Base-by-base conservation (phyloP, 2,888 invertebrate genomes). In the Chrysopilus asiliformis region DNA sequence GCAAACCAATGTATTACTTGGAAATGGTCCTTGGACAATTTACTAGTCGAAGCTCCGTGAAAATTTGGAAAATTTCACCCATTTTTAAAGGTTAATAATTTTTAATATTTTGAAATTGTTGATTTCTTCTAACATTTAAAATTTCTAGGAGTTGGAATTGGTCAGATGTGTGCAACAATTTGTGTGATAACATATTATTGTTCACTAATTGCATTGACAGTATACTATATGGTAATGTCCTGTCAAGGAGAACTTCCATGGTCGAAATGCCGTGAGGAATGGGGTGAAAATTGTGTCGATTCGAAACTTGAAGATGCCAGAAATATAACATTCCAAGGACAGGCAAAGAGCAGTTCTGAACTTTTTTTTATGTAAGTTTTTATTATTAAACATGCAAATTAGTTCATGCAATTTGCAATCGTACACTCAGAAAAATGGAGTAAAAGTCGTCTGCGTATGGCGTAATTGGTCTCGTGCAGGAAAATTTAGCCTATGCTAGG, bases 21-120 rank as follows among this genome's bases (percentile, higher is more conserved):
- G 89, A 90, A 63, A 78, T 83, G 65, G 67, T 75, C 2, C 56
- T 89, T 8, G 89, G 89, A 9, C 89, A 90, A 56, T 90, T 87
- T 53, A 76, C 79, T 38, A 78, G 80, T 38, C 73, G 74, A 50
- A 85, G 87, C 36, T 79, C 80, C 8, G 76, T 84, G 2, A 79
- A 76, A 55, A 71, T 84, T 9, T 73, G 73, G 72, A 53, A 68
- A 1, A 46, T 72, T 10, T 60, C 68, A 10, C 87, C 87, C 2
- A 72, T 79, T 1, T 74, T 87, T 58, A 79, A 79, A 74, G 86
- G 86, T 83, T 53, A 47, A 37, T 34, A n/a, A 10, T 26, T 9
- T n/a, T n/a, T 20, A 3, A 22, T 10, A 2, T 2, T 6, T 36
- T 38, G 17, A 7, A 13, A 29, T n/a, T 8, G 10, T 15, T 14